Evolutionary conservation across 2,888 invertebrate genomes (phyloP).

Genomic region (Nomada fucata): DNA sequence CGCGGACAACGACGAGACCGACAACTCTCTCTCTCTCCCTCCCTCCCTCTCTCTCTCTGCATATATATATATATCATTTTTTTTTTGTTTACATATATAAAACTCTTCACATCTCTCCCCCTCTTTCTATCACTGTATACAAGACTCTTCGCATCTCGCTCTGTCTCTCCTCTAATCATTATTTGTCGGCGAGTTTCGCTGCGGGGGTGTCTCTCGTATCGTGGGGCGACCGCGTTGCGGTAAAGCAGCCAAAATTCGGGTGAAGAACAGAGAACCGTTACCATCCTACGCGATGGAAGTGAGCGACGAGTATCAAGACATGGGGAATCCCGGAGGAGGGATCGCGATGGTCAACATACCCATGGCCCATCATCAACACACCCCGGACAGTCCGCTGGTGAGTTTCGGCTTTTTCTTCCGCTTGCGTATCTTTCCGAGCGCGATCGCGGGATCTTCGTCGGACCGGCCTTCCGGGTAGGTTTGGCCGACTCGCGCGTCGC

Average conservation of each 20-base stretch:
- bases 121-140: too few species aligned
- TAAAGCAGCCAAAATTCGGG: conserved; percentile 91
- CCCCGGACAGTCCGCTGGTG: conserved; percentile 90
- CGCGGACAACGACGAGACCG: conserved; percentile 15
- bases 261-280: conserved; percentile 94
- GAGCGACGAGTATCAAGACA: conserved; percentile 83
- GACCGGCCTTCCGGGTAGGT: too few species aligned
- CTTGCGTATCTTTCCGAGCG: neutral
- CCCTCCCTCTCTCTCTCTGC: neutral
- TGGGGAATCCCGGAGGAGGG: conserved; percentile 79
- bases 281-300: conserved; percentile 93
- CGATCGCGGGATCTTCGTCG: neutral
- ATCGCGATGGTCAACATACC: conserved; percentile 77
- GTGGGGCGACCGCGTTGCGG: conserved; percentile 61
- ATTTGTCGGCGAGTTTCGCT: conserved; percentile 44
- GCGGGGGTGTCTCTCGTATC: conserved; percentile 58
- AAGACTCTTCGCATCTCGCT: neutral
- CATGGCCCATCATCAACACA: conserved; percentile 87
- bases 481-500: too few species aligned
- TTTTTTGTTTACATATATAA: too few species aligned
- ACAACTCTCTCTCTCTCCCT: neutral
- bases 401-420: conserved; percentile 82
- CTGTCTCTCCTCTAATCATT: neutral
- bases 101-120: too few species aligned
- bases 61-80: too few species aligned